Conservation (phyloP, 2,888 invertebrate genomes). For the Rugalucina vietnamica region DNA sequence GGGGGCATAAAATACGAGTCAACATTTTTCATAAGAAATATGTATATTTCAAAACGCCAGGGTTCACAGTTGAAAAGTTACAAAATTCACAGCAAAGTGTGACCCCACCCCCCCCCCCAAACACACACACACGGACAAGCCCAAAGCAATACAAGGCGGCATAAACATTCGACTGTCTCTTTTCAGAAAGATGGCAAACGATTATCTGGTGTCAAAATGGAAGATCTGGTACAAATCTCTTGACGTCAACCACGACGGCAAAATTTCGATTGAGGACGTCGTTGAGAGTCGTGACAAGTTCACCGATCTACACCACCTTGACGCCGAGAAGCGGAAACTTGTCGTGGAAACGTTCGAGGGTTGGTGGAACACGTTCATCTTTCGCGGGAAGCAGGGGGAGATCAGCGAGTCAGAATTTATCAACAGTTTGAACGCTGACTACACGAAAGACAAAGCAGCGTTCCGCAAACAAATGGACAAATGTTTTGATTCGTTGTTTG, state of each 20-base stretch:
- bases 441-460: slow-evolving; percentile 41
- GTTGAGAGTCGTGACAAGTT: slow-evolving; percentile 68
- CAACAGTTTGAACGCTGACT: slow-evolving; percentile 33
- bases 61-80: too few relatives aligned
- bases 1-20: too few relatives aligned
- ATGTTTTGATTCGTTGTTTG: slow-evolving; percentile 64
- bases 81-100: too few relatives aligned
- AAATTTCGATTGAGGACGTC: slow-evolving; percentile 68
- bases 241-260: slow-evolving; percentile 71
- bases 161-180: background rate
- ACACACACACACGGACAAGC: too few relatives aligned
- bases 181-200: slow-evolving; percentile 53
- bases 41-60: too few relatives aligned
- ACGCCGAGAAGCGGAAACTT: slow-evolving; percentile 48
- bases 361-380: slow-evolving; percentile 69
- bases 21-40: too few relatives aligned
- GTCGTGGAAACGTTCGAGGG: slow-evolving; percentile 57
- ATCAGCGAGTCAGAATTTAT: slow-evolving; percentile 62
- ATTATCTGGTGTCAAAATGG: slow-evolving; percentile 63
- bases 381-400: slow-evolving; percentile 49
- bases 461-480: slow-evolving; percentile 54
- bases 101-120: too few relatives aligned
- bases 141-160: background rate
- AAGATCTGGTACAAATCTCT: slow-evolving; percentile 70
- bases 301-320: slow-evolving; percentile 60